phyloP scores from a whole-genome alignment of 1,140 invertebrate genomes.

The Rhynchophorus ferrugineus region DNA sequence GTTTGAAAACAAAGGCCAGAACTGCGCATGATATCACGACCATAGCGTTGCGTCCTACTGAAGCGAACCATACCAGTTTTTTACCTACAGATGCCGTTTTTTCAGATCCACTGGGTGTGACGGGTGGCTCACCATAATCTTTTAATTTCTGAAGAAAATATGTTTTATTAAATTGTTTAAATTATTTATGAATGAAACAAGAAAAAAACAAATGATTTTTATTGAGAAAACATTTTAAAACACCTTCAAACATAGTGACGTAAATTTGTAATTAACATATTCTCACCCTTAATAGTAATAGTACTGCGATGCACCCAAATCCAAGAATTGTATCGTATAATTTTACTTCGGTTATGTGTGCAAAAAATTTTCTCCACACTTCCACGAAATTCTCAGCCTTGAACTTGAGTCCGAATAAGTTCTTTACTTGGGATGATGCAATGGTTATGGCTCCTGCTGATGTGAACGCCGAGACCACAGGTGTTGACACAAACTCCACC shows the following conservation, averaged over 20 bases:
- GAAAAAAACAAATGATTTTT: slow-evolving; percentile 27
- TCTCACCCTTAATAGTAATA: slow-evolving; percentile 56
- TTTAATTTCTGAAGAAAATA: slow-evolving; percentile 36
- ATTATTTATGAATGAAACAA: slow-evolving; percentile 10
- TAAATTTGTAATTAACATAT: not conserved
- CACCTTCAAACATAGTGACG: no score
- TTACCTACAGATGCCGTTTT: slow-evolving; percentile 37
- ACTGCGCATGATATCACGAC: slow-evolving; percentile 61
- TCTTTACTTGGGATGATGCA: slow-evolving; percentile 72
- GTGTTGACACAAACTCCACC: slow-evolving; percentile 77
- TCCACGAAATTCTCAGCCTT: slow-evolving; percentile 54
- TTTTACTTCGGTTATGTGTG: slow-evolving; percentile 47
- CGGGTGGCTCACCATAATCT: slow-evolving; percentile 27
- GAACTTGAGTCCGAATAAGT: slow-evolving; percentile 58
- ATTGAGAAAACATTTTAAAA: no score
- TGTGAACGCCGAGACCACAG: slow-evolving; percentile 81
- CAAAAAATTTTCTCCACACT: slow-evolving; percentile 48
- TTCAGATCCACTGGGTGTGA: slow-evolving; percentile 12
- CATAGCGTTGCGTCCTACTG: slow-evolving; percentile 67
- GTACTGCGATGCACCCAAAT: slow-evolving; percentile 51
- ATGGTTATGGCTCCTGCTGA: slow-evolving; percentile 81
- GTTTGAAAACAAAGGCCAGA: slow-evolving; percentile 48
- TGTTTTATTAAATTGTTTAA: not conserved
- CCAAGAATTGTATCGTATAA: slow-evolving; percentile 56
- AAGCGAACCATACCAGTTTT: slow-evolving; percentile 55